These are phyloP conservation scores for Pycnonotus jocosus DNA, from an alignment of 2,113 vertebrate genomes.

Conservation along the genomic window DNA sequence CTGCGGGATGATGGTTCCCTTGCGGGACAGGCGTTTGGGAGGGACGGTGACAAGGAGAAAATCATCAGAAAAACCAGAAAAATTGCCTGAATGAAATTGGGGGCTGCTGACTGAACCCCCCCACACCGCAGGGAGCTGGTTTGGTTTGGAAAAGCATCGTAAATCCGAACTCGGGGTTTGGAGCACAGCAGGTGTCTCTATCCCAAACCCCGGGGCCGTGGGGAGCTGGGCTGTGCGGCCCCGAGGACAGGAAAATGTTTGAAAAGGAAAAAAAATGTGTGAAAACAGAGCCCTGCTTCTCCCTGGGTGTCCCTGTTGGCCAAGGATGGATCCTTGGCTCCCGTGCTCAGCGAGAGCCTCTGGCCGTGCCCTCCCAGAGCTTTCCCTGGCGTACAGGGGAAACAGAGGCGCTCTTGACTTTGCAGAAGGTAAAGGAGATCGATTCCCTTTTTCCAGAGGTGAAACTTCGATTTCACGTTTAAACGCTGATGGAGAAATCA, in stretches of 20 bases:
- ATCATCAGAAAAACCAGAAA: neutral
- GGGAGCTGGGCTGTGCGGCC: neutral
- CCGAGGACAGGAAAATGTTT: neutral
- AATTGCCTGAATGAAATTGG: accelerated
- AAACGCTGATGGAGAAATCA: neutral
- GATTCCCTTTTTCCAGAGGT: neutral
- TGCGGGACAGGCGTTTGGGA: neutral
- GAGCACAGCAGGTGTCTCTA: too few species aligned
- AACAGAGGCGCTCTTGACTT: neutral
- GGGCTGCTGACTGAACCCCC: neutral
- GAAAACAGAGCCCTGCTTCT: neutral
- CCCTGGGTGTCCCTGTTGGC: neutral
- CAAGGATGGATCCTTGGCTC: too few species aligned
- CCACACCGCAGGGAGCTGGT: accelerated
- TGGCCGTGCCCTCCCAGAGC: too few species aligned
- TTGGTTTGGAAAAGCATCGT: neutral
- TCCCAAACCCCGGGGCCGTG: accelerated
- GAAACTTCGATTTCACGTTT: neutral
- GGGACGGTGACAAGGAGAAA: neutral
- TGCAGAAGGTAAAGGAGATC: neutral
- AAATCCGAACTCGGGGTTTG: neutral
- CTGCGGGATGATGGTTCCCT: accelerated
- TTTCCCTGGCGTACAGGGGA: too few species aligned
- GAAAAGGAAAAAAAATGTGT: neutral
- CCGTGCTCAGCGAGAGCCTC: neutral